These are phyloP conservation scores for Eulemur mongoz DNA, from an alignment of 2,797 vertebrate genomes.

Conservation along the genomic window DNA sequence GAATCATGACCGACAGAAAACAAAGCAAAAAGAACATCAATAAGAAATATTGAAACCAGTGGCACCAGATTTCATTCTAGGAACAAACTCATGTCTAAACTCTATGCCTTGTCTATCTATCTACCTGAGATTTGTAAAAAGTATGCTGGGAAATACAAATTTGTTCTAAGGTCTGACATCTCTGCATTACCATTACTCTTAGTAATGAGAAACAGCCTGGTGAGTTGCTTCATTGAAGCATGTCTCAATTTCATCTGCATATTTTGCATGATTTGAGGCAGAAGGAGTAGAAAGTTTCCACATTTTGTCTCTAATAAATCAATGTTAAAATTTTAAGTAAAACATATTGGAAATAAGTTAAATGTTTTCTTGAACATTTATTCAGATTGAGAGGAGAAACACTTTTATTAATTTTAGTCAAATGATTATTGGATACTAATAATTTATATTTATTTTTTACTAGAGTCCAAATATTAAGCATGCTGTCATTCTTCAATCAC, in stretches of 20 bases:
- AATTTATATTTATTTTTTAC: background rate
- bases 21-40: background rate
- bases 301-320: background rate
- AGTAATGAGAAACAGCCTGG: background rate
- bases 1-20: background rate
- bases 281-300: background rate
- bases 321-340: background rate
- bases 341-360: background rate
- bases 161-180: background rate
- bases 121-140: background rate
- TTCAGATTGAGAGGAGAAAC: background rate
- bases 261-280: conserved; percentile 5
- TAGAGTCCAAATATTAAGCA: background rate
- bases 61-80: background rate
- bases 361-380: conserved; percentile 29
- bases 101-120: background rate
- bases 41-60: background rate
- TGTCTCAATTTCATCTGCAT: background rate
- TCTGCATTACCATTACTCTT: no score
- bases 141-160: background rate
- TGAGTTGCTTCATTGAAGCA: background rate
- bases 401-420: background rate
- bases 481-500: background rate
- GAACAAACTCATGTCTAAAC: background rate
- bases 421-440: background rate